phyloP scores from a whole-genome alignment of 1,140 invertebrate genomes.

The Zaprionus ornatus region DNA sequence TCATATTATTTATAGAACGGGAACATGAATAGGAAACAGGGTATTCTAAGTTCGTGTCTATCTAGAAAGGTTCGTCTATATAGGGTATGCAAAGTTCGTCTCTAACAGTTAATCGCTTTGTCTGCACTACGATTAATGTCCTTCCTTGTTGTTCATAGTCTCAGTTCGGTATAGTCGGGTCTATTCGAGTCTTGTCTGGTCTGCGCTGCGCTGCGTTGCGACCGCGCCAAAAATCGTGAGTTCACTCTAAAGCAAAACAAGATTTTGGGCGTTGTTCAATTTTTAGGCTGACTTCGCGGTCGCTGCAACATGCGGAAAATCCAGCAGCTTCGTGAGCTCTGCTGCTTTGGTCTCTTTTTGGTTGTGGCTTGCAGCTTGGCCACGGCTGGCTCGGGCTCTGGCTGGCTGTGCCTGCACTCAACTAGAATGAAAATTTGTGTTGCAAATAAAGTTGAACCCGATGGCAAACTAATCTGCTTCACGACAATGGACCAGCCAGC shows the following conservation, averaged over 20 bases:
- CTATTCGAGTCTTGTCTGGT: slow-evolving; percentile 8
- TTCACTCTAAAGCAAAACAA: slow-evolving; percentile 73
- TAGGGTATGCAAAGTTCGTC: slow-evolving; percentile 35
- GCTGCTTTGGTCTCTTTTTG: slow-evolving; percentile 50
- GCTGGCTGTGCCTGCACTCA: slow-evolving; percentile 61
- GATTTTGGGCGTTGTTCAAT: slow-evolving; percentile 81
- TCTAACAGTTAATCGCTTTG: neutral
- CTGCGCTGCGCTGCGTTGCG: slow-evolving; percentile 13
- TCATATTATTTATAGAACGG: too few species aligned
- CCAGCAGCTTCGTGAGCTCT: slow-evolving; percentile 70
- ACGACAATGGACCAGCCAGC: slow-evolving; percentile 73
- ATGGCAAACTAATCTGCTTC: slow-evolving; percentile 82
- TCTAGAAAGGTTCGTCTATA: too few species aligned
- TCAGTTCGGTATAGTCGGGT: slow-evolving; percentile 18
- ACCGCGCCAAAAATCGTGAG: slow-evolving; percentile 68
- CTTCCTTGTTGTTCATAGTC: slow-evolving; percentile 38
- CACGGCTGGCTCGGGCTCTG: slow-evolving; percentile 8
- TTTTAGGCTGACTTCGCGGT: slow-evolving; percentile 63
- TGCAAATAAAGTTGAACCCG: slow-evolving; percentile 82
- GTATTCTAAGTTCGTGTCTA: slow-evolving; percentile 31
- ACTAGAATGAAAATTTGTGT: slow-evolving; percentile 81
- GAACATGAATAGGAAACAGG: neutral
- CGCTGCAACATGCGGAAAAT: slow-evolving; percentile 59
- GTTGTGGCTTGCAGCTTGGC: slow-evolving; percentile 13
- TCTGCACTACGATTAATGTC: slow-evolving; percentile 36